Evolutionary conservation across 2,113 vertebrate genomes (phyloP), one percentile per base, ranked within the genome.

Genomic region (Phyllopteryx taeniolatus): DNA sequence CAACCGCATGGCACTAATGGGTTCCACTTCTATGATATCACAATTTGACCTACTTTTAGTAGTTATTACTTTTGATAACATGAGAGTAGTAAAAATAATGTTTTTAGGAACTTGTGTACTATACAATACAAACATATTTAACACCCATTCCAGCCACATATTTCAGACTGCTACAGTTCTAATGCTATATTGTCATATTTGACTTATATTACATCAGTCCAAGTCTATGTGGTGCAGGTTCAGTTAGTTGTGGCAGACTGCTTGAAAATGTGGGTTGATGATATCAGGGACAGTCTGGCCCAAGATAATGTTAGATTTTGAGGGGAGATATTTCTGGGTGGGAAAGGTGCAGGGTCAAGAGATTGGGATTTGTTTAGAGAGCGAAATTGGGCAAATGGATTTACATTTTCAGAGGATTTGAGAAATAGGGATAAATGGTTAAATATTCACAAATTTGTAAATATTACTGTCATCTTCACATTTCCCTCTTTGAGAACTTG

Each of bases 281-380:
- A 89, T 85, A 86, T 87, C 74, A 75, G 86, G 90, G 84, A 76
- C 86, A 81, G 79, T 83, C 60, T 78, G 89, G 77, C 31, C 79
- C 83, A 70, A 86, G 80, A 86, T 73, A 27, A 68, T 86, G 79
- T 88, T 87, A 90, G 79, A 84, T 79, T 83, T 85, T 70, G 65
- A 80, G 80, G 76, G 83, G 74, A 86, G 76, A 84, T 86, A 82
- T 84, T 83, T 79, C 35, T 81, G 91, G 87, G 83, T 87, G 70
- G 64, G 75, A 86, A 87, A 86, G 75, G 8, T 65, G 77, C 75
- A 39, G 79, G 86, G 67, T 79, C 59, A 15, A 79, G 76, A 87
- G 75, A 79, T 74, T 74, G 77, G 87, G 85, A 77, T 77, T 77
- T 79, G 59, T 68, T 81, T 75, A 71, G 69, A 75, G 72, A 84